Conservation (phyloP, 2,113 vertebrate species). For the Drymodes brunneopygia region DNA sequence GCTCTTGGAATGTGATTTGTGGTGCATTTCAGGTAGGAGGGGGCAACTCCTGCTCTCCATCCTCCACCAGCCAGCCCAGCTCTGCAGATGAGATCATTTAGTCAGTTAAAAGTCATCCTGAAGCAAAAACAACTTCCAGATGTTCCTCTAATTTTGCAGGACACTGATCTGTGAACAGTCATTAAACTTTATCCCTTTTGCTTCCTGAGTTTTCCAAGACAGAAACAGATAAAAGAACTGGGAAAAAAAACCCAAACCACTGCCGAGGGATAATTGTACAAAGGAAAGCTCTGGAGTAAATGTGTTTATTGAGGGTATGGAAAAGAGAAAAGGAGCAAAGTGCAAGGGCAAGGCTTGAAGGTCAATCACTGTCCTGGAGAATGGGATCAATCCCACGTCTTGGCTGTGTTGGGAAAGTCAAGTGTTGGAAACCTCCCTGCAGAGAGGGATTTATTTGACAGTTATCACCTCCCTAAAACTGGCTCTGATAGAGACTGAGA, state of each 20-base stretch:
- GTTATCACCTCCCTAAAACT: not conserved
- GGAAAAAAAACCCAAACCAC: not conserved
- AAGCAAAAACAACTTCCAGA: constrained; percentile 35
- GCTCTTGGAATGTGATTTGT: not conserved
- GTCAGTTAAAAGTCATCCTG: not conserved
- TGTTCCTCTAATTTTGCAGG: constrained; percentile 38
- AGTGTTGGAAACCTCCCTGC: not conserved
- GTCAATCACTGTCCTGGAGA: rapidly evolving
- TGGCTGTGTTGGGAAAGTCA: not conserved
- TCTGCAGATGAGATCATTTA: constrained; percentile 26
- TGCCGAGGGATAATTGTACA: not conserved
- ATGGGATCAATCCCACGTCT: rapidly evolving
- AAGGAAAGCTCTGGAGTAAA: not conserved
- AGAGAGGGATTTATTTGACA: not conserved
- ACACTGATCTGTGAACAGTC: not conserved
- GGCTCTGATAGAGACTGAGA: not conserved
- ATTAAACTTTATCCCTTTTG: constrained; percentile 21
- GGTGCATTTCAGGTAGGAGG: not conserved
- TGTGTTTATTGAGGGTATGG: not conserved
- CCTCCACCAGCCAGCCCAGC: not conserved
- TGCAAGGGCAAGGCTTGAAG: not conserved
- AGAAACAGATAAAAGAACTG: not conserved
- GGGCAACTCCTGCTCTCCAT: not conserved
- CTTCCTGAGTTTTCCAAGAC: not conserved
- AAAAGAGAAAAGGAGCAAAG: not conserved